Percentiles rank a stretch among this genome's conserved stretches.
phyloP scores from a whole-genome alignment of 1,140 invertebrate species.

The Ceratina calcarata region DNA sequence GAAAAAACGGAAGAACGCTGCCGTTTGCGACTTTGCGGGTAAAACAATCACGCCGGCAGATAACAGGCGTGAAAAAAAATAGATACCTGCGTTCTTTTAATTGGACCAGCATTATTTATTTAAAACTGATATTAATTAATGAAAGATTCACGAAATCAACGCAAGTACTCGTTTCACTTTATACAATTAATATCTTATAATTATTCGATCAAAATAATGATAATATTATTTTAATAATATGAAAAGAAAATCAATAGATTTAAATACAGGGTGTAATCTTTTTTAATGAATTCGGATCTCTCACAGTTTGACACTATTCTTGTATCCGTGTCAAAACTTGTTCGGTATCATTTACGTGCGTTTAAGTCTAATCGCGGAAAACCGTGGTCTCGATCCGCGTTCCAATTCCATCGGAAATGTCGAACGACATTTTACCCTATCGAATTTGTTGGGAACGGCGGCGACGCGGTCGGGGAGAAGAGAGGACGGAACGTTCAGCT shows the following conservation, averaged over 20 bases:
- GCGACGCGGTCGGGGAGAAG: not conserved
- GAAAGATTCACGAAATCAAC: too few species aligned
- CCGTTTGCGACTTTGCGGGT: conserved; percentile 20
- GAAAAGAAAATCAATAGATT: not conserved
- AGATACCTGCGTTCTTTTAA: not conserved
- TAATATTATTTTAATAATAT: too few species aligned
- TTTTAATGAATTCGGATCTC: not conserved
- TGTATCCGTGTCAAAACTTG: not conserved
- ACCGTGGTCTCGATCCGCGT: conserved; percentile 16
- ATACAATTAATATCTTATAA: too few species aligned
- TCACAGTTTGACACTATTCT: not conserved
- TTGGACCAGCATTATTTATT: not conserved
- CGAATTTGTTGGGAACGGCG: conserved; percentile 13
- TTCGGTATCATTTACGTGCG: conserved; percentile 1
- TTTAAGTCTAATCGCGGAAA: conserved; percentile 29
- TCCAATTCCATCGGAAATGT: conserved; percentile 53
- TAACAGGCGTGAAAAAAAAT: not conserved
- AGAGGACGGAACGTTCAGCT: conserved; percentile 25
- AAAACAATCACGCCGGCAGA: conserved; percentile 46
- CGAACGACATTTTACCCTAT: conserved; percentile 53
- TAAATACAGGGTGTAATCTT: not conserved
- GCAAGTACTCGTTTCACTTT: too few species aligned
- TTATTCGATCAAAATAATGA: too few species aligned
- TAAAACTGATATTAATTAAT: not conserved
- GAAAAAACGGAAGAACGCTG: conserved; percentile 14